Conservation (phyloP, 2,113 vertebrate species). For the Thamnophis sirtalis region DNA sequence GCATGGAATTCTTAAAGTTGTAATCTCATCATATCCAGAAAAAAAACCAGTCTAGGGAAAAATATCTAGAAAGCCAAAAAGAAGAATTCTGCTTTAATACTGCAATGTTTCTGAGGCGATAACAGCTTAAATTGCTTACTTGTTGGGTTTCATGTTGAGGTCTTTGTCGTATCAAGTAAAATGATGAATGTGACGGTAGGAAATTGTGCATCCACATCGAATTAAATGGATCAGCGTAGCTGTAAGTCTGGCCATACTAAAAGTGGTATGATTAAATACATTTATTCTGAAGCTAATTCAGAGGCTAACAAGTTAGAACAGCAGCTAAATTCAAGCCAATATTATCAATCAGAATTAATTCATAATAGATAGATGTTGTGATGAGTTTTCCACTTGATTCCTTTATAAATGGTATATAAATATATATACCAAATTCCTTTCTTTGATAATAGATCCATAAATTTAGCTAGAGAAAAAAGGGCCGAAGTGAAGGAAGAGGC, state of each 20-base stretch:
- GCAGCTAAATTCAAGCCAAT: neutral
- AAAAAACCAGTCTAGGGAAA: neutral
- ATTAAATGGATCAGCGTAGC: slow-evolving; percentile 51
- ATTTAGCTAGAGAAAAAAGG: neutral
- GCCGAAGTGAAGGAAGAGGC: neutral
- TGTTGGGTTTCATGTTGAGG: slow-evolving; percentile 51
- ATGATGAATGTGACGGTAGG: slow-evolving; percentile 47
- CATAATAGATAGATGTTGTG: neutral
- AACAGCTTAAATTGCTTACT: slow-evolving; percentile 26
- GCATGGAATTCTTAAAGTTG: neutral
- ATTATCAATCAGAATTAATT: neutral
- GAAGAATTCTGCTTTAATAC: neutral
- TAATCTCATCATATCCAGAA: neutral
- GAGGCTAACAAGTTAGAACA: neutral
- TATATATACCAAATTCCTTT: neutral
- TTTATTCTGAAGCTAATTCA: neutral
- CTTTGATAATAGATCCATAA: neutral
- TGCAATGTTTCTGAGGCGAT: neutral
- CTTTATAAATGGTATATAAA: neutral
- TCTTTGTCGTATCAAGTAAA: slow-evolving; percentile 43
- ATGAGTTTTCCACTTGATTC: neutral
- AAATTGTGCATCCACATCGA: slow-evolving; percentile 49
- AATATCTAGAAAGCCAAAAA: neutral
- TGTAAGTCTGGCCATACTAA: slow-evolving; percentile 43
- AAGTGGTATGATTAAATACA: neutral